phyloP scores from a whole-genome alignment of 2,888 invertebrate species.

The Caenorhabditis sp. region DNA sequence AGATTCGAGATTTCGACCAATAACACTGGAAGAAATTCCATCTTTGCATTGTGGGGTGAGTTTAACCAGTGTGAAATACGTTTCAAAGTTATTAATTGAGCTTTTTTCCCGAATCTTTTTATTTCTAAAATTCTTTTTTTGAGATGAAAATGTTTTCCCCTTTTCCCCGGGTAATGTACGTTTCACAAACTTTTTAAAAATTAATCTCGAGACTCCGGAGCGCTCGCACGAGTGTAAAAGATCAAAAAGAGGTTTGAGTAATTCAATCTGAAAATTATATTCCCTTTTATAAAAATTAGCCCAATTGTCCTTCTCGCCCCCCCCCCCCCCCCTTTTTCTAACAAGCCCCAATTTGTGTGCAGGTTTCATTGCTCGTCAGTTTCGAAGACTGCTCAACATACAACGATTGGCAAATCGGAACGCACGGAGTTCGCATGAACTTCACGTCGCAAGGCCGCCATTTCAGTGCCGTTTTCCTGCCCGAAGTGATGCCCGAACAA shows the following conservation, averaged over 20 bases:
- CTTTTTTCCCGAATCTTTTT: neutral
- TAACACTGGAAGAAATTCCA: conserved; percentile 89
- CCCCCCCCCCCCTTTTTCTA: too few relatives aligned
- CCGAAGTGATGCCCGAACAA: conserved; percentile 97
- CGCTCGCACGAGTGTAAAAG: too few relatives aligned
- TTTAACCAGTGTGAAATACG: too few relatives aligned
- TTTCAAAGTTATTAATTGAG: too few relatives aligned
- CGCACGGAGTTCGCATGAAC: conserved; percentile 89
- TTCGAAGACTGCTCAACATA: conserved; percentile 95
- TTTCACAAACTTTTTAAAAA: too few relatives aligned
- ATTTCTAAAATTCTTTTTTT: neutral
- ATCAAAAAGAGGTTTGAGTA: too few relatives aligned
- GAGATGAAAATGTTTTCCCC: neutral
- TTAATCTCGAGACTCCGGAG: too few relatives aligned
- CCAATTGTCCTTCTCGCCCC: too few relatives aligned
- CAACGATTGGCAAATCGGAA: conserved; percentile 89
- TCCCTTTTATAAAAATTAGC: too few relatives aligned
- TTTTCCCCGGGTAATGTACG: too few relatives aligned
- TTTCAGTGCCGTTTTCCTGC: conserved; percentile 95
- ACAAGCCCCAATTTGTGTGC: conserved; percentile 72
- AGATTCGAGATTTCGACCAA: conserved; percentile 94
- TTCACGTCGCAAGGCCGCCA: conserved; percentile 82
- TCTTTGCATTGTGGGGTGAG: conserved; percentile 73
- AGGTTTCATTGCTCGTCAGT: conserved; percentile 92
- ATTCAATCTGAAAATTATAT: too few relatives aligned